Conservation (phyloP, 2,888 invertebrate genomes). For the Scaeva pyrastri region DNA sequence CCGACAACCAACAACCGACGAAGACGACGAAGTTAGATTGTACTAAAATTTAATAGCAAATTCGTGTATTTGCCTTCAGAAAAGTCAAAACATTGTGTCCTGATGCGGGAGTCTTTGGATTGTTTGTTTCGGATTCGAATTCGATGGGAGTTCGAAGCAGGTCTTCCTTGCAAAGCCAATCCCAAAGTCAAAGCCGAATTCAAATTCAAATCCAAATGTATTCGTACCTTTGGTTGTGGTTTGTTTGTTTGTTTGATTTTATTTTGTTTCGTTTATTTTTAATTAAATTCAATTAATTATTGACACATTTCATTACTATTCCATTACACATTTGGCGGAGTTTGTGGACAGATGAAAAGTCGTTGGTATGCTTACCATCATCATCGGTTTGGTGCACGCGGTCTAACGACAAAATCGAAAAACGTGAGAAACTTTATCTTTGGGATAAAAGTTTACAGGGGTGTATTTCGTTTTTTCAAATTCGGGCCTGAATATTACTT, state of each 20-base stretch:
- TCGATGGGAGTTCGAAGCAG: neutral
- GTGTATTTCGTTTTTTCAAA: neutral
- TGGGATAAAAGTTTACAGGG: slow-evolving; percentile 1
- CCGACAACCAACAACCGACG: too few species aligned
- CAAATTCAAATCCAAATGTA: neutral
- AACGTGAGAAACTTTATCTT: slow-evolving; percentile 80
- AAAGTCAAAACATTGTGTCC: slow-evolving; percentile 9
- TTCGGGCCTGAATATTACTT: too few species aligned
- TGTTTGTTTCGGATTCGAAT: neutral
- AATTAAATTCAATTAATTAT: slow-evolving; percentile 83
- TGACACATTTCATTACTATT: slow-evolving; percentile 81
- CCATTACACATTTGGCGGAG: slow-evolving; percentile 74
- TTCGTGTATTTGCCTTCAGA: slow-evolving; percentile 64
- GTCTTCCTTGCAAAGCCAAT: neutral
- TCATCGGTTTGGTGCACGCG: slow-evolving; percentile 59
- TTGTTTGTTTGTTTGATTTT: neutral
- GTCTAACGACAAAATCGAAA: slow-evolving; percentile 78
- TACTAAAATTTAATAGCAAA: slow-evolving; percentile 70
- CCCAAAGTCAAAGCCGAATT: neutral
- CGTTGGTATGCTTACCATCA: slow-evolving; percentile 28
- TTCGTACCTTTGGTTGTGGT: slow-evolving; percentile 5
- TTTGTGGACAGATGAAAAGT: slow-evolving; percentile 27
- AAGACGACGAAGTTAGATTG: slow-evolving; percentile 28
- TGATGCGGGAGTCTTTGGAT: neutral
- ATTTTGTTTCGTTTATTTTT: slow-evolving; percentile 76